phyloP scores from a whole-genome alignment of 2,797 vertebrate species.

The Phalanger gymnotis region DNA sequence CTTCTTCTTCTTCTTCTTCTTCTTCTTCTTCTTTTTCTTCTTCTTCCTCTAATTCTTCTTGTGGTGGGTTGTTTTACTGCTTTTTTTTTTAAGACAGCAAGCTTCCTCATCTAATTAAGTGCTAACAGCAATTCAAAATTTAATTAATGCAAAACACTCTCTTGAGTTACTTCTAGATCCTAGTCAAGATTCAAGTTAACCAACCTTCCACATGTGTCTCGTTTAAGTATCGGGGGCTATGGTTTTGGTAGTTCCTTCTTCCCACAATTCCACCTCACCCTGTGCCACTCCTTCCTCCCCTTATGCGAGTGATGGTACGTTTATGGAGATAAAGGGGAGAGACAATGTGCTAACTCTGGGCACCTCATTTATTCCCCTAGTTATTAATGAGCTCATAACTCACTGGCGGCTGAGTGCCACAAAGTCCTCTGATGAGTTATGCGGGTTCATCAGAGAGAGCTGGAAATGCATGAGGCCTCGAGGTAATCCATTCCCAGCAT shows the following conservation, averaged over 20 bases:
- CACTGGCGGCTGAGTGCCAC: slow-evolving; percentile 9
- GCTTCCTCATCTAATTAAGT: slow-evolving; percentile 55
- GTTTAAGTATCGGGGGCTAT: not conserved
- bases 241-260: slow-evolving; percentile 33
- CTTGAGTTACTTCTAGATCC: slow-evolving; percentile 8
- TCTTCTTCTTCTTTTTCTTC: too few relatives aligned
- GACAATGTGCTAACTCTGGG: slow-evolving; percentile 67
- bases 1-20: too few relatives aligned
- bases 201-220: not conserved
- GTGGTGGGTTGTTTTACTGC: not conserved
- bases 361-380: slow-evolving; percentile 72
- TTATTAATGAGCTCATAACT: slow-evolving; percentile 75
- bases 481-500: not conserved
- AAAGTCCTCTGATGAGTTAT: slow-evolving; percentile 50
- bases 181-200: not conserved
- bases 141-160: slow-evolving; percentile 22
- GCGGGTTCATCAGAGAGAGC: slow-evolving; percentile 51
- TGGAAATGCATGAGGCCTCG: slow-evolving; percentile 8
- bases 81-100: slow-evolving; percentile 32
- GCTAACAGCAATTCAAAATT: slow-evolving; percentile 43
- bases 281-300: slow-evolving; percentile 9
- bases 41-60: too few relatives aligned
- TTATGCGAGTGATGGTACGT: slow-evolving; percentile 41
- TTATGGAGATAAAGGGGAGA: slow-evolving; percentile 59
- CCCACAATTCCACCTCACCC: not conserved